A percentile compares a stretch with the other conserved stretches of the same genome.
Conservation (phyloP, 2,113 vertebrate species). For the Rhinichthys klamathensis region DNA sequence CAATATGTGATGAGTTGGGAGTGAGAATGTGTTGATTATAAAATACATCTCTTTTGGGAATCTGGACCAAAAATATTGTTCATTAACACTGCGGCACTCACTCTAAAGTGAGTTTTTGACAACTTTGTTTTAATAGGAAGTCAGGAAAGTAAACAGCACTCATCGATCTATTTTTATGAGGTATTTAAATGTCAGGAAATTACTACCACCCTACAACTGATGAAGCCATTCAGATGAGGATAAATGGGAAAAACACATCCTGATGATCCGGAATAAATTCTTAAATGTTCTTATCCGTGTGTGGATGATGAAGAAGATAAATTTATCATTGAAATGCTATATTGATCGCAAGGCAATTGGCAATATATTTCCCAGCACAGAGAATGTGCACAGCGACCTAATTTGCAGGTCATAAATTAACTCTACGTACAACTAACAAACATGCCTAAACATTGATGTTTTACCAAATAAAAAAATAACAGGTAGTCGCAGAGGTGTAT, state of each 20-base stretch:
- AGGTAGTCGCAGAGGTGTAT: constrained; percentile 1
- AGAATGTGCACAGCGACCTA: neutral
- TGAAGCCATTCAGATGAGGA: neutral
- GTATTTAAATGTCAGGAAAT: neutral
- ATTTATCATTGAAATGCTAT: neutral
- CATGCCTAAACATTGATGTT: neutral
- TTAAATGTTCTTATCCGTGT: neutral
- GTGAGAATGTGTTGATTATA: neutral
- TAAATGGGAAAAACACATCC: constrained; percentile 3
- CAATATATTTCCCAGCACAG: neutral
- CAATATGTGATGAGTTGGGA: too few relatives aligned
- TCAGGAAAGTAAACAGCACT: neutral
- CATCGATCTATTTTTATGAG: neutral
- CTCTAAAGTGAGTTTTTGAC: neutral
- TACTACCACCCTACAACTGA: neutral
- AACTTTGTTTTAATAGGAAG: neutral
- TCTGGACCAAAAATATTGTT: neutral
- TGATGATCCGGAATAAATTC: neutral
- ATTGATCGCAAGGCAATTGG: neutral
- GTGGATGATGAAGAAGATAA: neutral
- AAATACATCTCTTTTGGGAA: neutral
- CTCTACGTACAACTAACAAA: constrained; percentile 3
- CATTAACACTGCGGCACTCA: neutral
- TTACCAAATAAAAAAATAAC: constrained; percentile 1
- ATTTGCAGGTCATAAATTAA: constrained; percentile 1